These are phyloP conservation scores for Coracopsis vasa DNA, from an alignment of 2,113 vertebrate genomes.

Conservation along the genomic window DNA sequence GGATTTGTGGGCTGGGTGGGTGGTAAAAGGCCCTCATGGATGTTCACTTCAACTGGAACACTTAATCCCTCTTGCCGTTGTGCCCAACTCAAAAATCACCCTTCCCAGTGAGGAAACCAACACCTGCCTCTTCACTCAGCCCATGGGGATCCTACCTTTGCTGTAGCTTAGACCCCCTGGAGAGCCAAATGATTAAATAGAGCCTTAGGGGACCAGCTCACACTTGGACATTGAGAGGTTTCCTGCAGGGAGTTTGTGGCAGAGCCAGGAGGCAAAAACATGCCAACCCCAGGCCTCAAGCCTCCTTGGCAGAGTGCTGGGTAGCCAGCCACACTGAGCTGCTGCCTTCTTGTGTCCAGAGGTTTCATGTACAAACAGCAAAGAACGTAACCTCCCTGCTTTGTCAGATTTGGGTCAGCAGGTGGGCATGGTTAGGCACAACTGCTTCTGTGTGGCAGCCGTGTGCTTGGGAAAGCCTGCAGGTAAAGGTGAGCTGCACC, in stretches of 20 bases:
- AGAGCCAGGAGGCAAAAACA: not conserved
- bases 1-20: not conserved
- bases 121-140: not conserved
- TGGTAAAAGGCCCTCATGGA: not conserved
- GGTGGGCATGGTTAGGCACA: accelerated
- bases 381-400: accelerated
- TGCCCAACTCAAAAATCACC: not conserved
- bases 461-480: not conserved
- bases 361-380: not conserved
- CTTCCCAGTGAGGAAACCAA: not conserved
- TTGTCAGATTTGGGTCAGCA: not conserved
- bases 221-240: accelerated
- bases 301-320: constrained; percentile 4
- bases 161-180: not conserved
- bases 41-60: not conserved
- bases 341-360: constrained; percentile 60
- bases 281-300: accelerated
- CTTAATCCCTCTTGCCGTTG: accelerated
- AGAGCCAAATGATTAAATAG: accelerated
- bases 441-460: accelerated
- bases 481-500: accelerated
- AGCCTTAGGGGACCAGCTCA: not conserved
- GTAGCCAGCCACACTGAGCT: not conserved
- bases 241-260: accelerated
- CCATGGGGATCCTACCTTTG: accelerated